Percentiles rank a stretch among this genome's conserved stretches.
Conservation (phyloP, 2,888 invertebrate genomes). For the Lomographa bimaculata region DNA sequence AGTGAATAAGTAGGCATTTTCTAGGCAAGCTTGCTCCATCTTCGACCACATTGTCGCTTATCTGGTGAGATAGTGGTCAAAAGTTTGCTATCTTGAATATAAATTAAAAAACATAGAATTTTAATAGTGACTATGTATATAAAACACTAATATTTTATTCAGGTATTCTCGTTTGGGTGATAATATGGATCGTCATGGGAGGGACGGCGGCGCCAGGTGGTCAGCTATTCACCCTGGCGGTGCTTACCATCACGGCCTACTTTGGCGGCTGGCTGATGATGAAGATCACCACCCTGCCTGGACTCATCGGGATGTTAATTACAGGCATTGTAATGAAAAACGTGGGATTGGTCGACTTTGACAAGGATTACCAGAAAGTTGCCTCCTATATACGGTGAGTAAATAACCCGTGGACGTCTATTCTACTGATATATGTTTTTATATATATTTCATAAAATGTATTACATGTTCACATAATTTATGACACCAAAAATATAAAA, state of each 20-base stretch:
- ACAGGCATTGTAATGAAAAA: constrained; percentile 90
- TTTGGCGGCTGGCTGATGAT: constrained; percentile 93
- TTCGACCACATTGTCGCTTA: too few relatives aligned
- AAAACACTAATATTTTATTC: constrained; percentile 2
- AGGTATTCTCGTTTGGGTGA: constrained; percentile 89
- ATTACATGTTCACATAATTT: too few relatives aligned
- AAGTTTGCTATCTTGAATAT: too few relatives aligned
- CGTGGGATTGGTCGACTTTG: constrained; percentile 88
- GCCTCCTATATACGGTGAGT: constrained; percentile 88
- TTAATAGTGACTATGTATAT: too few relatives aligned
- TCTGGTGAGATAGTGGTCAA: too few relatives aligned
- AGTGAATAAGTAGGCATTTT: too few relatives aligned
- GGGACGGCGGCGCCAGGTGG: constrained; percentile 92
- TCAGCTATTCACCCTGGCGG: constrained; percentile 90
- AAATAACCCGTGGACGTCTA: too few relatives aligned
- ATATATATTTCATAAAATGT: too few relatives aligned
- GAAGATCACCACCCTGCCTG: constrained; percentile 90
- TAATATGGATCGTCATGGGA: constrained; percentile 90
- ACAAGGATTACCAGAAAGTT: constrained; percentile 86
- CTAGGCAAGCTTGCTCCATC: too few relatives aligned
- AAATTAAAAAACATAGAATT: too few relatives aligned
- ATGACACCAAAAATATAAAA: too few relatives aligned
- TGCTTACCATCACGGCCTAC: constrained; percentile 89
- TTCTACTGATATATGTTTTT: too few relatives aligned
- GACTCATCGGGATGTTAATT: constrained; percentile 93